phyloP scores from a whole-genome alignment of 1,140 invertebrate genomes.

The Conus betulinus region DNA sequence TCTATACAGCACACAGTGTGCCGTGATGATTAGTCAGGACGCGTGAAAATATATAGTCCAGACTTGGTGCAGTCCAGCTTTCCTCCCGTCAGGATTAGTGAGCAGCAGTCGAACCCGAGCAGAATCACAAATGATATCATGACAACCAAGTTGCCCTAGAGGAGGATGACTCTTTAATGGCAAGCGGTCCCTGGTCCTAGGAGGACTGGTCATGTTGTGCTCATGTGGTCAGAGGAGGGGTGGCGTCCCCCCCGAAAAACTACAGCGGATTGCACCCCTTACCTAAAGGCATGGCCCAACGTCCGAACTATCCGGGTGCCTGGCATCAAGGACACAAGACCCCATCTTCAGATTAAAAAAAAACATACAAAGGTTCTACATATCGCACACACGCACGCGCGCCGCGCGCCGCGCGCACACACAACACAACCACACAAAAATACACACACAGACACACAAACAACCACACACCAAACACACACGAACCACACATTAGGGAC shows the following conservation, averaged over 20 bases:
- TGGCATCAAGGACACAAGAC: conserved; percentile 85
- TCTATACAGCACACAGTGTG: no score
- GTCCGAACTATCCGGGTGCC: conserved; percentile 97
- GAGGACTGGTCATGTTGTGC: conserved; percentile 27
- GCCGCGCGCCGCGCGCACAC: no score
- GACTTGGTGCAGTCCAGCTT: no score
- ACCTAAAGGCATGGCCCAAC: conserved; percentile 98
- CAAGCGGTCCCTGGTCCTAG: conserved; percentile 21
- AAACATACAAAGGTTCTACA: no score
- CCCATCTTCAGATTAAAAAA: conserved; percentile 45
- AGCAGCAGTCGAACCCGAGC: no score
- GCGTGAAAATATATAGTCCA: no score
- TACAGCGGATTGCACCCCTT: conserved; percentile 97
- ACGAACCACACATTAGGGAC: no score
- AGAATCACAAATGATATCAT: no score
- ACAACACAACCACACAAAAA: conserved; percentile 8
- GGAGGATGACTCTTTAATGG: neutral
- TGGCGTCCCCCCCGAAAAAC: conserved; percentile 10
- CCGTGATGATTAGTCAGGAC: no score
- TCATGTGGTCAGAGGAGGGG: neutral
- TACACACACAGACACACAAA: conserved; percentile 26
- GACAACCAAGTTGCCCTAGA: no score
- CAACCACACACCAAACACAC: conserved; percentile 3
- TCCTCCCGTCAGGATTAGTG: no score
- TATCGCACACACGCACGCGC: conserved; percentile 26